phyloP scores from a whole-genome alignment of 2,113 vertebrate genomes.

The Ciconia boyciana region DNA sequence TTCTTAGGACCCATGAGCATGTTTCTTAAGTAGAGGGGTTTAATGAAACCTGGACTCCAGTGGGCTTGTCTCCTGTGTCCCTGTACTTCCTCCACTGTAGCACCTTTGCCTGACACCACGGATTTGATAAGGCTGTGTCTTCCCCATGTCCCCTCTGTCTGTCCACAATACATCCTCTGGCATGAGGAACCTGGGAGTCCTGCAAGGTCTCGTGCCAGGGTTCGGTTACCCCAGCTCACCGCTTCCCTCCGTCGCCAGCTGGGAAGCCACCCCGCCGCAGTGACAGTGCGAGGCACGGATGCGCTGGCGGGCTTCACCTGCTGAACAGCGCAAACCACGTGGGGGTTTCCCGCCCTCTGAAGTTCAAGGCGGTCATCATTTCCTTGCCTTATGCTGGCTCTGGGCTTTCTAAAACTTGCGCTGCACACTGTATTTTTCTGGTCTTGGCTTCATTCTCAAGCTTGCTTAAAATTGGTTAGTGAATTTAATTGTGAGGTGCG shows the following conservation, averaged over 20 bases:
- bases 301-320: not conserved
- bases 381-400: not conserved
- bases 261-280: accelerated
- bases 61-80: not conserved
- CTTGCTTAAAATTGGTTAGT: not conserved
- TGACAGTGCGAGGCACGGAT: accelerated
- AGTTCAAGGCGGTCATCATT: accelerated
- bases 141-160: not conserved
- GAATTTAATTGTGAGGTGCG: not conserved
- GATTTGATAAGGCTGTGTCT: not conserved
- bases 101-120: not conserved
- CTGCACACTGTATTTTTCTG: accelerated
- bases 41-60: not conserved
- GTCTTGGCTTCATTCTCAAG: not conserved
- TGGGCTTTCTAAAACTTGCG: not conserved
- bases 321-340: accelerated
- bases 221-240: not conserved
- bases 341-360: not conserved
- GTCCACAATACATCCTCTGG: accelerated
- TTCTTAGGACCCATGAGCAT: not conserved
- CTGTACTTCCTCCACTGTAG: not conserved
- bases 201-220: not conserved
- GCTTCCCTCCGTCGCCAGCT: not conserved
- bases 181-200: no score
- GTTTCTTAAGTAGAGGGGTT: not conserved